These are phyloP conservation scores for Dynastes grantii DNA, from an alignment of 2,888 invertebrate species.

Conservation along the genomic window DNA sequence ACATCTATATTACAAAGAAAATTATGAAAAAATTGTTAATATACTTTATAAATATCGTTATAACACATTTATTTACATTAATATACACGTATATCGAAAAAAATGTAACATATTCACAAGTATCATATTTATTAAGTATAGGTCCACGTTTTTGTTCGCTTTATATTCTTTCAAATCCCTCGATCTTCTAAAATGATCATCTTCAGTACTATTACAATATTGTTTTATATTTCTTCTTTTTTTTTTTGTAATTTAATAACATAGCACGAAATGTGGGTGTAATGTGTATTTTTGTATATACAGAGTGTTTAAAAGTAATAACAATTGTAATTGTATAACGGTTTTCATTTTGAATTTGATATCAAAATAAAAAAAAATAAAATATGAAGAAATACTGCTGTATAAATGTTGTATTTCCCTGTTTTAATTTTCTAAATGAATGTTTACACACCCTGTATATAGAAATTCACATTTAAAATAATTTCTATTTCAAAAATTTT, in stretches of 20 bases:
- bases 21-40: background rate
- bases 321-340: background rate
- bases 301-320: background rate
- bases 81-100: conserved; percentile 44
- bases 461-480: background rate
- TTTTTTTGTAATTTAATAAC: background rate
- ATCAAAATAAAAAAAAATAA: no score
- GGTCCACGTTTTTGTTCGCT: conserved; percentile 10
- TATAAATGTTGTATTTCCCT: no score
- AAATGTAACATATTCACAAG: conserved; percentile 51
- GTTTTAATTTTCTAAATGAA: no score
- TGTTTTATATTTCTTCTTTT: background rate
- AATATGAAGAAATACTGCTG: no score
- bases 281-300: background rate
- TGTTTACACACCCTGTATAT: background rate
- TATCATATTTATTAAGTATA: conserved; percentile 19
- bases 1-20: no score
- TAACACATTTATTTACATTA: conserved; percentile 52
- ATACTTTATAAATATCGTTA: conserved; percentile 7
- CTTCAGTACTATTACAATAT: conserved; percentile 1
- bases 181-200: background rate
- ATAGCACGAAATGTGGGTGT: background rate
- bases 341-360: no score
- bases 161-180: background rate
- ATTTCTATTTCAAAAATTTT: conserved; percentile 9